phyloP scores from a whole-genome alignment of 2,888 invertebrate species.

The Mesorhabditis belari region DNA sequence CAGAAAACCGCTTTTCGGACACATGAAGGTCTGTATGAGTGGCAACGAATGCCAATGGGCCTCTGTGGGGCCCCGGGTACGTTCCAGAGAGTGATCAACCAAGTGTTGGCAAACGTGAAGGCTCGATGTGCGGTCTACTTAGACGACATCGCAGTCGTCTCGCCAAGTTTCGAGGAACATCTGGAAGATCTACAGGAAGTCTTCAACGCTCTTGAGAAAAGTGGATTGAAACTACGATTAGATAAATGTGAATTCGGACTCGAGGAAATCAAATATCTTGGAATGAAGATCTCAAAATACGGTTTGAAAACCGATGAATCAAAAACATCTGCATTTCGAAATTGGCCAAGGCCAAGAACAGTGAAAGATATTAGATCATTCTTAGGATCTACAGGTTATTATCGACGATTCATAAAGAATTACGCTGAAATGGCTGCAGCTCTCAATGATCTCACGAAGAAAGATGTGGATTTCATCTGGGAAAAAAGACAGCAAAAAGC shows the following conservation, averaged over 20 bases:
- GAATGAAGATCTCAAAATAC: background rate
- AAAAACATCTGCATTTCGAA: background rate
- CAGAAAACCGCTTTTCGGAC: no score
- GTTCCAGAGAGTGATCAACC: no score
- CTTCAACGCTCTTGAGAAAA: background rate
- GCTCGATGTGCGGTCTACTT: no score
- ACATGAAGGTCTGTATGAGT: no score
- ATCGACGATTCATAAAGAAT: slow-evolving; percentile 6
- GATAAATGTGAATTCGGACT: slow-evolving; percentile 1
- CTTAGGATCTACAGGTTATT: slow-evolving; percentile 3
- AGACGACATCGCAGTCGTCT: slow-evolving; percentile 4
- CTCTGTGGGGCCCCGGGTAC: no score
- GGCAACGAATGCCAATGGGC: no score
- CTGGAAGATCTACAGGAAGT: slow-evolving; percentile 6
- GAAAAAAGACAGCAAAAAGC: background rate
- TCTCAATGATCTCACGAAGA: slow-evolving; percentile 1
- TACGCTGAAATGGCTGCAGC: slow-evolving; percentile 5
- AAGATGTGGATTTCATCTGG: slow-evolving; percentile 2
- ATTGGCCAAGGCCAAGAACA: slow-evolving; percentile 4
- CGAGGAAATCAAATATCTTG: background rate
- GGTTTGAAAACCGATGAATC: background rate
- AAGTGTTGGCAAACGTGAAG: no score
- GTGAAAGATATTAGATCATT: slow-evolving; percentile 5
- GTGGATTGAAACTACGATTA: background rate
- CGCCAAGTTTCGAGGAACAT: background rate